These are phyloP conservation scores for Dryocosmus kuriphilus DNA, from an alignment of 2,888 invertebrate genomes.

Conservation along the genomic window DNA sequence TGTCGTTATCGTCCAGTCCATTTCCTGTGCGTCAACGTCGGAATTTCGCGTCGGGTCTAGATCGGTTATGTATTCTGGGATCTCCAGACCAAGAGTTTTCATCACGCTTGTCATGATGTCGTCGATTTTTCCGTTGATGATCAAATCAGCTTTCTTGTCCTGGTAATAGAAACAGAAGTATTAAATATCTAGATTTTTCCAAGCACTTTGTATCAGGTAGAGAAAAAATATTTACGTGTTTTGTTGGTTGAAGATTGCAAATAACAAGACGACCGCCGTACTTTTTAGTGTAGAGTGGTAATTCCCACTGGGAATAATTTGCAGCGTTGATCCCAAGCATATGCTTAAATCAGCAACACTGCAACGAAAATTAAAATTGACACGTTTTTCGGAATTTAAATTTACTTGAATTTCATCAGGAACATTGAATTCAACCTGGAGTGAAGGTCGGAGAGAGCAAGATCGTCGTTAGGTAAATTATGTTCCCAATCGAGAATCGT, in stretches of 20 bases:
- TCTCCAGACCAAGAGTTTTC: constrained; percentile 85
- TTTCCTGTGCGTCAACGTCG: constrained; percentile 76
- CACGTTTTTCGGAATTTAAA: background rate
- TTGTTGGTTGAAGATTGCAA: constrained; percentile 98
- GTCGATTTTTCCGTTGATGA: constrained; percentile 94
- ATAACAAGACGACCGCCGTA: constrained; percentile 93
- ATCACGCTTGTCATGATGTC: constrained; percentile 87
- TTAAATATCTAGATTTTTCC: background rate
- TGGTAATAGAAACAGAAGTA: constrained; percentile 70
- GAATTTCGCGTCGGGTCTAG: constrained; percentile 84
- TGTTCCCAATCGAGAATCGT: constrained; percentile 99
- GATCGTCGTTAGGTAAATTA: constrained; percentile 91
- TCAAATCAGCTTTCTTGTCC: constrained; percentile 94
- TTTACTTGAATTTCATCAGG: background rate
- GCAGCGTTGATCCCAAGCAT: constrained; percentile 97
- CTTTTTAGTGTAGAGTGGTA: constrained; percentile 91
- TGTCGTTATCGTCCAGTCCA: constrained; percentile 87
- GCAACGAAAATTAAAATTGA: constrained; percentile 69
- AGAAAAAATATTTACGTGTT: constrained; percentile 85
- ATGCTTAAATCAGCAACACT: constrained; percentile 96
- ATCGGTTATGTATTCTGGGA: constrained; percentile 84
- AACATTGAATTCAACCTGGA: constrained; percentile 83
- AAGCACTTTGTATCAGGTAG: background rate
- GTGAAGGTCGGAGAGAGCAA: constrained; percentile 90
- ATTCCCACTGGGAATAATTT: constrained; percentile 98